Evolutionary conservation across 2,113 vertebrate species (phyloP).

Genomic region (Anarrhichthys ocellatus): DNA sequence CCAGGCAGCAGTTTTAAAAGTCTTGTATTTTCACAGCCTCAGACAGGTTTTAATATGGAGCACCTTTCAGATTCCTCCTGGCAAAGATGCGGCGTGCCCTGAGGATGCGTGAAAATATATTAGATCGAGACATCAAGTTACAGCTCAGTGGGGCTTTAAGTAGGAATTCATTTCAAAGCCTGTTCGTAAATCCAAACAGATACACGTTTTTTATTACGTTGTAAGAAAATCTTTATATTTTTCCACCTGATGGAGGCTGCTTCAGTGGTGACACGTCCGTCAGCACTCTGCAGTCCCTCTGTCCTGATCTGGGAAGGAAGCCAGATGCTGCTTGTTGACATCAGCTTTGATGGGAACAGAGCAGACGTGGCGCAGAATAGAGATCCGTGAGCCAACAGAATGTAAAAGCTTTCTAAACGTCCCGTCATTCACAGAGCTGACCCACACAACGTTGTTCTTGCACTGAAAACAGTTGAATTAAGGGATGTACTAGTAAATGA

Average conservation of each 20-base stretch:
- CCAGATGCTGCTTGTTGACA: conserved; percentile 59
- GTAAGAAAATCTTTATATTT: conserved; percentile 23
- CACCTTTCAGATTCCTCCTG: conserved; percentile 16
- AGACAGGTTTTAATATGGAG: conserved; percentile 40
- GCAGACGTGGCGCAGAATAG: conserved; percentile 31
- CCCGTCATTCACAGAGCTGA: conserved; percentile 28
- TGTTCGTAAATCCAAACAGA: conserved; percentile 47
- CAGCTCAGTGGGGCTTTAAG: conserved; percentile 42
- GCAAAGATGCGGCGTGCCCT: conserved; percentile 24
- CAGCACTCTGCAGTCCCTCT: conserved; percentile 23
- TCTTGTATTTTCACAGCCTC: conserved; percentile 33
- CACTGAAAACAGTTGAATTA: neutral
- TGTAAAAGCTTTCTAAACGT: conserved; percentile 41
- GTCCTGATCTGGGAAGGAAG: conserved; percentile 45
- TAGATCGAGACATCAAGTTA: conserved; percentile 52
- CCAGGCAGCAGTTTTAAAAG: conserved; percentile 42
- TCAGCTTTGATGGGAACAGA: conserved; percentile 55
- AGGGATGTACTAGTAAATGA: neutral
- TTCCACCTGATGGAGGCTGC: neutral
- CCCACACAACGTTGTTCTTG: neutral
- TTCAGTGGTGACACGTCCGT: conserved; percentile 19
- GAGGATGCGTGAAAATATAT: conserved; percentile 53
- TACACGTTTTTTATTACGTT: conserved; percentile 28
- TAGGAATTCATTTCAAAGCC: conserved; percentile 37
- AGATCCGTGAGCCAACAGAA: conserved; percentile 38